These are phyloP conservation scores for Poeciliopsis turrubarensis DNA, from an alignment of 2,113 vertebrate species.

Conservation along the genomic window DNA sequence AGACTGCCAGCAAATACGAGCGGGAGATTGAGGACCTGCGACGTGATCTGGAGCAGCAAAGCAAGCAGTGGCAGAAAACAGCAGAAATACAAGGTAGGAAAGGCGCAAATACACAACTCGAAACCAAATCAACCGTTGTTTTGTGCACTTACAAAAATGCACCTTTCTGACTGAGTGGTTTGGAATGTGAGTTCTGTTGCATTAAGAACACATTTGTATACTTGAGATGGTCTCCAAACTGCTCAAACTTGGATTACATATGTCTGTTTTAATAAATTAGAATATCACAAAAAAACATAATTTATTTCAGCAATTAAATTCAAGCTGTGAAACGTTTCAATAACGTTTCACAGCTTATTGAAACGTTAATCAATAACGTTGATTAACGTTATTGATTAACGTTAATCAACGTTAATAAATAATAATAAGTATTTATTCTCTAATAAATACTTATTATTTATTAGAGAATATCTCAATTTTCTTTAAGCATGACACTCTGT, in stretches of 20 bases:
- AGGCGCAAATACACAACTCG: not conserved
- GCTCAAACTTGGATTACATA: not conserved
- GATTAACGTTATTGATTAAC: no score
- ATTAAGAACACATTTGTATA: not conserved
- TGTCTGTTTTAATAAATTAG: not conserved
- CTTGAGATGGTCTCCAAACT: no score
- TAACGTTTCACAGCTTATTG: no score
- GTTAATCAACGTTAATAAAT: no score
- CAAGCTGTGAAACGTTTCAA: no score
- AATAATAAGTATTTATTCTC: no score
- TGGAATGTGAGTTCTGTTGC: not conserved
- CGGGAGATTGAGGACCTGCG: slow-evolving; percentile 87
- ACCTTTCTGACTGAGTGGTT: not conserved
- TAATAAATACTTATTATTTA: no score
- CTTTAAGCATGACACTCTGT: no score
- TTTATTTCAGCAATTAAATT: not conserved
- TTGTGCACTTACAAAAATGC: not conserved
- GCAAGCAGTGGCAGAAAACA: slow-evolving; percentile 89
- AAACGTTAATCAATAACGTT: no score
- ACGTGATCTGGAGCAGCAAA: slow-evolving; percentile 86
- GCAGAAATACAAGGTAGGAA: slow-evolving; percentile 86
- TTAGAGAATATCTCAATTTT: no score
- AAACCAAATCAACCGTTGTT: no score
- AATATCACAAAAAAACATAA: not conserved
- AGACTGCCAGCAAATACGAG: slow-evolving; percentile 88